Conservation (phyloP, 2,113 vertebrate genomes). For the Columba janthina region DNA sequence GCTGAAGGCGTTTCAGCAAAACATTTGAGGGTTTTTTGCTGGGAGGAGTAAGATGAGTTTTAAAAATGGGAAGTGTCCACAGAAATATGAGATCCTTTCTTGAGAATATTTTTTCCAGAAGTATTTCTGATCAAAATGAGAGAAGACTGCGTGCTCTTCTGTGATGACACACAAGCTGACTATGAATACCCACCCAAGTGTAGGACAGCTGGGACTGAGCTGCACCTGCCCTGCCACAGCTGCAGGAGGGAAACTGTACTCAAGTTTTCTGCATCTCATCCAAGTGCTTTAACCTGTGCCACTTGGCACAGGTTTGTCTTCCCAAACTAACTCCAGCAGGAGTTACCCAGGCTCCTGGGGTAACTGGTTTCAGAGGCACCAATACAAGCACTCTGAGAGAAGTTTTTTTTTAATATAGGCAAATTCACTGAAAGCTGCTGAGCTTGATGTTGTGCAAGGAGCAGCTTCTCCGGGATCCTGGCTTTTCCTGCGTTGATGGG, state of each 20-base stretch:
- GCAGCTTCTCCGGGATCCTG: background rate
- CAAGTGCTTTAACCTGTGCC: background rate
- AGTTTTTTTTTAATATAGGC: background rate
- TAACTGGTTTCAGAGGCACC: background rate
- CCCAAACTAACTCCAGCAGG: too few relatives aligned
- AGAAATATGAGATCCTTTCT: background rate
- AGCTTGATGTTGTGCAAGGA: accelerated
- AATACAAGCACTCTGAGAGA: background rate
- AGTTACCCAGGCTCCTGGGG: background rate
- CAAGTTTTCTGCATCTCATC: background rate
- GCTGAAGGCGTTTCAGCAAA: background rate
- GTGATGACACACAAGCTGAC: background rate
- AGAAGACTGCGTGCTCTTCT: background rate
- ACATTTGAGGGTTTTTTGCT: background rate
- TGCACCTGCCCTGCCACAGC: background rate
- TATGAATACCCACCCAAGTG: background rate
- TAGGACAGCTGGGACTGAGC: background rate
- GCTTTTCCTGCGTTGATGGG: accelerated
- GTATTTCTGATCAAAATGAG: background rate
- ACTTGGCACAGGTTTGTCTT: too few relatives aligned
- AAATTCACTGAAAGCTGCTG: background rate
- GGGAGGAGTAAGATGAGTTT: background rate
- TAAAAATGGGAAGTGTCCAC: background rate
- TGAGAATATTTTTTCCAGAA: background rate
- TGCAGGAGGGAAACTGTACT: background rate